Conservation (phyloP, 2,113 vertebrate species). For the Daphoenositta chrysoptera region DNA sequence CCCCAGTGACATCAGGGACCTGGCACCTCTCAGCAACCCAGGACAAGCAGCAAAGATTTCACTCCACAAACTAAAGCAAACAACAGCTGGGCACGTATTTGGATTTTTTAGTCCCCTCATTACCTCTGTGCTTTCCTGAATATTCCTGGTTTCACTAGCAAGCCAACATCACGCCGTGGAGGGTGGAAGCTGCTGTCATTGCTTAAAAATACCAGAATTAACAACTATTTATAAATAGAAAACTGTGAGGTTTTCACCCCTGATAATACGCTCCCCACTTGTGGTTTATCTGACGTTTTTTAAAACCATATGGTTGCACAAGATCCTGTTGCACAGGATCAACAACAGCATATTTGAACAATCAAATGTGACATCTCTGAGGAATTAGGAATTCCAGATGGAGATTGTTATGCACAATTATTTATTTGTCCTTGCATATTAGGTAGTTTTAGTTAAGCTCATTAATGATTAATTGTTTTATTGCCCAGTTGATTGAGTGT, state of each 20-base stretch:
- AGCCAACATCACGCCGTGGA: accelerated
- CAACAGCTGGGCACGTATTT: background rate
- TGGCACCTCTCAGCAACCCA: accelerated
- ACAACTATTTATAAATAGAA: background rate
- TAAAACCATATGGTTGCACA: background rate
- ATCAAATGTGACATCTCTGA: background rate
- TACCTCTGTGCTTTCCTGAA: background rate
- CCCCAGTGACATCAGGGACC: background rate
- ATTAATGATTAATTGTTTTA: too few species aligned
- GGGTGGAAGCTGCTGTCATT: background rate
- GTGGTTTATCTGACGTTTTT: background rate
- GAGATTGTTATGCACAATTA: too few species aligned
- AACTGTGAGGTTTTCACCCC: background rate
- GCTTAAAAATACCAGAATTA: background rate
- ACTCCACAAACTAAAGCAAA: background rate
- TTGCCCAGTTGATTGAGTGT: too few species aligned
- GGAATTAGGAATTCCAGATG: background rate
- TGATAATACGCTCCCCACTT: background rate
- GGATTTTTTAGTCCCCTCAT: background rate
- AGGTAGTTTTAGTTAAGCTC: too few species aligned
- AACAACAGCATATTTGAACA: background rate
- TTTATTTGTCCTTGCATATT: too few species aligned
- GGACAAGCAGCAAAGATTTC: accelerated
- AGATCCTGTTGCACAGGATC: background rate
- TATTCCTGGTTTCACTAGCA: background rate